phyloP scores from a whole-genome alignment of 2,797 vertebrate species.

The Myotis myotis region DNA sequence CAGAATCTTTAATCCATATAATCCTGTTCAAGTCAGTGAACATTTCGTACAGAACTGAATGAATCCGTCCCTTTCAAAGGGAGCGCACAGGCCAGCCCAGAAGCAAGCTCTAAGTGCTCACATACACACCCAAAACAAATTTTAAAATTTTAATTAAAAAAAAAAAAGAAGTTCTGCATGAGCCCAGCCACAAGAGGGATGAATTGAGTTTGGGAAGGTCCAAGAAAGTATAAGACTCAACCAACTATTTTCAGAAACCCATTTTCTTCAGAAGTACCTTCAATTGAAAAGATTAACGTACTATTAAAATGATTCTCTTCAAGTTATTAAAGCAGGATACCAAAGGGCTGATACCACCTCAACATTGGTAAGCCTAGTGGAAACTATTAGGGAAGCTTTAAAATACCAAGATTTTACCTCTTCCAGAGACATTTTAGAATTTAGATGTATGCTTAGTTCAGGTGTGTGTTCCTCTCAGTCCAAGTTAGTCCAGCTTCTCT shows the following conservation, averaged over 20 bases:
- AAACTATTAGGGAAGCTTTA: neutral
- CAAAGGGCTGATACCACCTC: neutral
- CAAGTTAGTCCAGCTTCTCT: neutral
- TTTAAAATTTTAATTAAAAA: neutral
- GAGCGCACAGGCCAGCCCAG: neutral
- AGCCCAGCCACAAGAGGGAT: neutral
- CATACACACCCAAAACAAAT: neutral
- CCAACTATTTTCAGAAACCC: neutral
- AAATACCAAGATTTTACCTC: neutral
- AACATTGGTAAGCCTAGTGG: neutral
- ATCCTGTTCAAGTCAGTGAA: constrained; percentile 36
- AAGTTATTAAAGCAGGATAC: neutral
- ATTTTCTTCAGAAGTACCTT: neutral
- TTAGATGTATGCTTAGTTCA: neutral
- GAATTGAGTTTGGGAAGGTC: neutral
- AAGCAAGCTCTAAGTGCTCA: neutral
- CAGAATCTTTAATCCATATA: neutral
- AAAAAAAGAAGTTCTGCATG: neutral
- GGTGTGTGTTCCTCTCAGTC: neutral
- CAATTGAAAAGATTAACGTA: neutral
- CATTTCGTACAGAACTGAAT: neutral
- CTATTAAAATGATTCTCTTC: neutral
- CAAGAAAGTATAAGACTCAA: neutral
- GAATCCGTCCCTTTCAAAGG: constrained; percentile 17
- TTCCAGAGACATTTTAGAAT: neutral